Conservation (phyloP, 1,140 invertebrate genomes). For the Drosophila kepulauana region DNA sequence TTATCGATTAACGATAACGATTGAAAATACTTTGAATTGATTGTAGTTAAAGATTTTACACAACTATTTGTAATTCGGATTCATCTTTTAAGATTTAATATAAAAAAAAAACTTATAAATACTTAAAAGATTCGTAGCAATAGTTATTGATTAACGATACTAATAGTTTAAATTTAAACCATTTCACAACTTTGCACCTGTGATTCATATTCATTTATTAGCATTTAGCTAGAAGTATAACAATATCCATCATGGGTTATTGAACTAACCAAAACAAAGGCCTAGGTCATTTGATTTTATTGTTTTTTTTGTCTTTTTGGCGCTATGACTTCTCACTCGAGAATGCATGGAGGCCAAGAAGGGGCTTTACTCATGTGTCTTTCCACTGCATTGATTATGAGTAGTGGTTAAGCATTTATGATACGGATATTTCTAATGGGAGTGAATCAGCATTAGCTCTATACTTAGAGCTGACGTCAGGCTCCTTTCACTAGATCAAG, state of each 20-base stretch:
- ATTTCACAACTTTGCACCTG: constrained; percentile 26
- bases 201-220: constrained; percentile 35
- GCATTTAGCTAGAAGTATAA: constrained; percentile 20
- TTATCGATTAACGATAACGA: constrained; percentile 1
- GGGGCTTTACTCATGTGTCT: constrained; percentile 31
- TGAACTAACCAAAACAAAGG: constrained; percentile 35
- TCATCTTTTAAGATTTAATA: not conserved
- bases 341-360: constrained; percentile 35
- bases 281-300: constrained; percentile 6
- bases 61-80: constrained; percentile 32
- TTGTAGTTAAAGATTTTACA: constrained; percentile 9
- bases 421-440: not conserved
- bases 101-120: not conserved
- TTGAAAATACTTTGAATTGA: not conserved
- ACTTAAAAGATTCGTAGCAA: not conserved
- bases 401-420: constrained; percentile 13
- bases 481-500: constrained; percentile 44
- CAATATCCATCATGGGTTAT: constrained; percentile 30
- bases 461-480: constrained; percentile 32
- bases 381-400: constrained; percentile 18
- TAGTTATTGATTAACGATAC: not conserved
- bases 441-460: constrained; percentile 36
- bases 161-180: not conserved
- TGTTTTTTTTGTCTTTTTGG: not conserved
- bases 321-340: not conserved